Evolutionary conservation across 1,140 invertebrate genomes (phyloP).

Genomic region (Spodoptera litura): DNA sequence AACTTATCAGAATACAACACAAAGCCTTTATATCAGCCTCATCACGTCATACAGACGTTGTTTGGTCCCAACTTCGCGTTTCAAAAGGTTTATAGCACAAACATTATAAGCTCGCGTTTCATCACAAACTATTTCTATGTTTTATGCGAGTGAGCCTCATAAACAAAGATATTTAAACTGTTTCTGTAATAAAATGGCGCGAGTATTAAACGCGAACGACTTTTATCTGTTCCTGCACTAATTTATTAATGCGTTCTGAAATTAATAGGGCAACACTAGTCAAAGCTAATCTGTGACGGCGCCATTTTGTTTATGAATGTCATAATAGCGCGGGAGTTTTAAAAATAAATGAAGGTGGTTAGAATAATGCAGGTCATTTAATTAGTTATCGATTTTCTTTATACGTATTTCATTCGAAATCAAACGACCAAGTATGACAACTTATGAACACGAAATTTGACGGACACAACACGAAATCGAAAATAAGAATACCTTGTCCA

Average conservation of each 20-base stretch:
- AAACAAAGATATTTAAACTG: conserved; percentile 9
- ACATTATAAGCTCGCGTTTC: conserved; percentile 29
- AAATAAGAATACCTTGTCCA: background rate
- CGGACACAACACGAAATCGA: background rate
- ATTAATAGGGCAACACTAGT: too few species aligned
- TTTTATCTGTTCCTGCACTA: background rate
- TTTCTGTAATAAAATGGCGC: conserved; percentile 15
- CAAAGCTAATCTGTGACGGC: too few species aligned
- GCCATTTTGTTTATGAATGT: too few species aligned
- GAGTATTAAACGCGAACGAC: conserved; percentile 1
- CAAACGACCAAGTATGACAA: too few species aligned
- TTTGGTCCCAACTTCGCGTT: conserved; percentile 23
- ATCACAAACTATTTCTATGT: conserved; percentile 33
- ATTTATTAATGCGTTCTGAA: background rate
- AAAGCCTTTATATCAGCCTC: conserved; percentile 38
- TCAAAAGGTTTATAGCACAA: conserved; percentile 29
- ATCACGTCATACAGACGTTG: conserved; percentile 25
- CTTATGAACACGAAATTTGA: background rate
- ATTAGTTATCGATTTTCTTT: too few species aligned
- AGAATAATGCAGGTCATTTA: too few species aligned
- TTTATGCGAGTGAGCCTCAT: background rate
- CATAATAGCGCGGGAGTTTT: too few species aligned
- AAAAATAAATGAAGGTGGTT: too few species aligned
- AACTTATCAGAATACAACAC: background rate
- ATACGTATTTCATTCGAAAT: too few species aligned